Evolutionary conservation across 64 coral and sea anemone genomes (phyloP).

Genomic region (Exaiptasia diaphana): DNA sequence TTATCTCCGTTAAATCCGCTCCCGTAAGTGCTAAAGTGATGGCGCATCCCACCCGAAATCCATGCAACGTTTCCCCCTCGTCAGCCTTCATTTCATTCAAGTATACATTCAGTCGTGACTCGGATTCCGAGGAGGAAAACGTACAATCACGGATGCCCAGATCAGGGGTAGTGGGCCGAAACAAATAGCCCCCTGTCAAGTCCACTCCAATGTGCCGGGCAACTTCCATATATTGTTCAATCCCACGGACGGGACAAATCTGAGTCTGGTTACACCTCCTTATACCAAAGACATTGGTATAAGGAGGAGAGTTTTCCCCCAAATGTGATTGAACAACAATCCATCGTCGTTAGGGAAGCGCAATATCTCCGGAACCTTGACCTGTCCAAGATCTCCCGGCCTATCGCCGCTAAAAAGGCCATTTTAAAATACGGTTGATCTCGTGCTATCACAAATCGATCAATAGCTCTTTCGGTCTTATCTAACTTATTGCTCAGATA

Average conservation of each 20-base stretch:
- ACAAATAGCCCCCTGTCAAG: conserved; percentile 17
- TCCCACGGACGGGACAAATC: not conserved
- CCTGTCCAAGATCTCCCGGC: not conserved
- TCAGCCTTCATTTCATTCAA: conserved; percentile 1
- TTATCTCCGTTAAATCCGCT: not conserved
- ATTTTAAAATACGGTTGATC: conserved; percentile 25
- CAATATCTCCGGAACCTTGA: conserved; percentile 21
- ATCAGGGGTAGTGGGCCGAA: not conserved
- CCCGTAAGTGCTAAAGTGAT: conserved; percentile 1
- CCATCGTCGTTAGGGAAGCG: conserved; percentile 22
- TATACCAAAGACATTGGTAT: not conserved
- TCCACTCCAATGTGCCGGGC: not conserved
- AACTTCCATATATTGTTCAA: not conserved
- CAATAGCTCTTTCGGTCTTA: not conserved
- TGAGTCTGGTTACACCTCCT: not conserved
- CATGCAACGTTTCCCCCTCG: conserved; percentile 27
- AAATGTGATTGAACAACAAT: conserved; percentile 16
- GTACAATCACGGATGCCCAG: conserved; percentile 1
- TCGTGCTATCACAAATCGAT: not conserved
- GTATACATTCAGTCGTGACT: conserved; percentile 19
- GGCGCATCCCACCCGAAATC: conserved; percentile 18
- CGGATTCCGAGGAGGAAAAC: conserved; percentile 2
- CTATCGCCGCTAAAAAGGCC: conserved; percentile 1
- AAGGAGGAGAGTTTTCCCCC: not conserved
- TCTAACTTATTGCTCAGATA: not conserved